Percentiles rank a stretch among this genome's conserved stretches.
phyloP scores from a whole-genome alignment of 2,888 invertebrate species.

The Cylindroiulus punctatus region DNA sequence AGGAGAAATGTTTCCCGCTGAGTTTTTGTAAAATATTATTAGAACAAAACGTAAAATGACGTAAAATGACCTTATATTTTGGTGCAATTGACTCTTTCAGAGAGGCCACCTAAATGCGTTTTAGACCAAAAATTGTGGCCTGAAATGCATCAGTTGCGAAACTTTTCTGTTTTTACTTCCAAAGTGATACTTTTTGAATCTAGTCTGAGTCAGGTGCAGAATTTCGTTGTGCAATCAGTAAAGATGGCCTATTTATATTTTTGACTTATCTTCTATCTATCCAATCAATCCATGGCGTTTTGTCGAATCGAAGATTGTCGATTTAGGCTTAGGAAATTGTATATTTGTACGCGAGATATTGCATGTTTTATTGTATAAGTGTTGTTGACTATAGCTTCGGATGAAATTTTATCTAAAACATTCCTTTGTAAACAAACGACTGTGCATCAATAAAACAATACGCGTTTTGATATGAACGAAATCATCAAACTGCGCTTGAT shows the following conservation, averaged over 20 bases:
- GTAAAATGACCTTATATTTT: no score
- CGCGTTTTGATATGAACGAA: background rate
- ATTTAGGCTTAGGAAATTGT: background rate
- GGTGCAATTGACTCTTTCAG: no score
- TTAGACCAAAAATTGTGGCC: no score
- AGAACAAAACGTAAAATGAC: no score
- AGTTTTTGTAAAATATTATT: no score
- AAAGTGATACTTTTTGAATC: background rate
- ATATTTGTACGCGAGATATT: background rate
- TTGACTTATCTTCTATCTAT: background rate
- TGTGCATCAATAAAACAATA: background rate
- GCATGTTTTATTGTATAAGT: background rate
- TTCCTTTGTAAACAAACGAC: background rate
- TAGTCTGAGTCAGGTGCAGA: background rate
- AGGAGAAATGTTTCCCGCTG: no score
- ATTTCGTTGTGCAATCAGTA: background rate
- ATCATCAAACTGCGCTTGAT: background rate
- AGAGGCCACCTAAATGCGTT: background rate
- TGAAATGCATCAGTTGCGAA: background rate
- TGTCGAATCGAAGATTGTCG: background rate
- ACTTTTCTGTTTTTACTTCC: background rate
- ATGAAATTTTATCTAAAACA: slow-evolving; percentile 12
- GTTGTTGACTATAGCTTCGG: background rate
- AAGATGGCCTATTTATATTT: background rate
- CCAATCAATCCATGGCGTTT: background rate